Conservation (phyloP, 2,797 vertebrate species). For the Petrocephalus sullivani region DNA sequence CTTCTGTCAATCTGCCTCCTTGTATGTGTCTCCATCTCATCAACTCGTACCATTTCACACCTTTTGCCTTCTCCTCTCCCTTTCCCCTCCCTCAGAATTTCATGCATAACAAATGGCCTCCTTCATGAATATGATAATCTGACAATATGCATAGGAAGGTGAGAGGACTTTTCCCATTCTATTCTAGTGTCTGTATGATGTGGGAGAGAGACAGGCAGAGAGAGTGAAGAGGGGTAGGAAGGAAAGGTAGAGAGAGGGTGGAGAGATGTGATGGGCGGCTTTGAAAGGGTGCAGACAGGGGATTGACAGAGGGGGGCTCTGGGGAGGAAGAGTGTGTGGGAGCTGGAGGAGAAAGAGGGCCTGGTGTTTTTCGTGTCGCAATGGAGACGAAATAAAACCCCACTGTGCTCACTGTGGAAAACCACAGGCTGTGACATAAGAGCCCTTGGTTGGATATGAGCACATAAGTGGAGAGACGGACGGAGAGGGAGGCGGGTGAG, state of each 20-base stretch:
- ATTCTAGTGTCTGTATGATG: conserved; percentile 68
- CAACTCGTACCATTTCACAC: not conserved
- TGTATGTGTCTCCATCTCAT: conserved; percentile 41
- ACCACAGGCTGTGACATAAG: conserved; percentile 19
- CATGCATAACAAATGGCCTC: conserved; percentile 69
- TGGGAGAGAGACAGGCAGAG: conserved; percentile 20
- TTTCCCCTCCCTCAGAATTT: conserved; percentile 63
- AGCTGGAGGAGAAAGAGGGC: not conserved
- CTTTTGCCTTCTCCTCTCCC: not conserved
- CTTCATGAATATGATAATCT: conserved; percentile 76
- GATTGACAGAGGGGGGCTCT: not conserved
- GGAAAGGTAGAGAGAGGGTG: conserved; percentile 25
- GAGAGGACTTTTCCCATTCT: conserved; percentile 75
- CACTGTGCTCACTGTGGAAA: conserved; percentile 23
- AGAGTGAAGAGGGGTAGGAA: conserved; percentile 25
- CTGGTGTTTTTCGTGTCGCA: conserved; percentile 42
- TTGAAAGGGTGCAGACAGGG: not conserved
- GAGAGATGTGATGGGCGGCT: conserved; percentile 35
- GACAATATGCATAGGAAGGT: conserved; percentile 66
- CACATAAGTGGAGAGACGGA: conserved; percentile 39
- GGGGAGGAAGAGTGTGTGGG: not conserved
- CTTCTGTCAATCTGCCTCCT: not conserved
- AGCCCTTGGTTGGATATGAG: conserved; percentile 17
- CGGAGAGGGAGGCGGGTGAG: conserved; percentile 36
- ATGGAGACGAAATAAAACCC: conserved; percentile 63